Base-by-base conservation (phyloP, 1,140 invertebrate species). In the Armadillidium nasatum region DNA sequence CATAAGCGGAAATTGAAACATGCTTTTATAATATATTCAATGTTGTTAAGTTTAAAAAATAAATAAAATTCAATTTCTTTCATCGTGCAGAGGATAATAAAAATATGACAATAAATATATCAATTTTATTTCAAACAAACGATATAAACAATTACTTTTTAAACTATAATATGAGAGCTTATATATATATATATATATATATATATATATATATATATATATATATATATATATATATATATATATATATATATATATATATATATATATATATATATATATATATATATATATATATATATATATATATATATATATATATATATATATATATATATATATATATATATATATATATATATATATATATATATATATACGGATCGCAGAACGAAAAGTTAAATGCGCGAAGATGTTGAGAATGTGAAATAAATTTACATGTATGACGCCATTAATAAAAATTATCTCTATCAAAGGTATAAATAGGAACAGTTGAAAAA, bases 301-400 rank as follows among this genome's bases (percentile, higher is more conserved):
- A 9, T 71, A 33, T 71, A 10, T 71, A 13, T 23, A 1, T 71
- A 19, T 71, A 19, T 71, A 1, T 71, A 11, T 71, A 0, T 43
- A 13, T 71, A 10, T 70, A 70, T 70, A 70, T 70, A 43, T 70
- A 43, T 70, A 43, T 71, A 71, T 71, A 43, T 71, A 43, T 71
- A 71, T 11, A 71, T 71, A 71, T 71, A 33, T 71, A 7, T 71
- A 33, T 71, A 71, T 71, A 71, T 71, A 71, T 71, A 71, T 71
- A 11, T 33, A 7, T 33, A 7, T 23, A 11, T 11, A 7, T 71
- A 71, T 43, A 71, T 43, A 71, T 43, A 23, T 23, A 43, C 33
- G 43, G 13, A 6, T 23, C 15, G 13, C 15, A 13, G 43, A 13
- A 71, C 33, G 33, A 13, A 7, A 4, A 71, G 9, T 33, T 15